Evolutionary conservation across 1,140 invertebrate species (phyloP).

Genomic region (Bombus balteatus): DNA sequence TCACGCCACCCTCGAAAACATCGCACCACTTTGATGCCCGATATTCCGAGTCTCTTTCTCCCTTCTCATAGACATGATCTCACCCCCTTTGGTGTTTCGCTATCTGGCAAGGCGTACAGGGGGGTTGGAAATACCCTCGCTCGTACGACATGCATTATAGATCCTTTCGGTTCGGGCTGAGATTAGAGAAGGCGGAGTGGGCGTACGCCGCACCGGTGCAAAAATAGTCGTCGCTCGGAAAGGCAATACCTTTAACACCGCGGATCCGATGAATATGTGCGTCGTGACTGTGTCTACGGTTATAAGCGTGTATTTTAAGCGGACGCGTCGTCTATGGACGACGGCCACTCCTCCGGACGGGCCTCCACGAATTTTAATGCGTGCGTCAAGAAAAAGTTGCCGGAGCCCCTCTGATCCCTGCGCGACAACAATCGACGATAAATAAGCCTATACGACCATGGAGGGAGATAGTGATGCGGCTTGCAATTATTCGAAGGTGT

Average conservation of each 20-base stretch:
- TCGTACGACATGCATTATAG: slow-evolving; percentile 63
- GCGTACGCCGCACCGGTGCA: slow-evolving; percentile 24
- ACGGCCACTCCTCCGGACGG: slow-evolving; percentile 20
- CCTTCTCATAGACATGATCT: not conserved
- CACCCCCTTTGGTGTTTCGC: not conserved
- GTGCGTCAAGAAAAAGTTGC: slow-evolving; percentile 25
- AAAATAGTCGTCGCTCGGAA: slow-evolving; percentile 57
- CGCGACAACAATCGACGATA: slow-evolving; percentile 52
- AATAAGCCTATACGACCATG: slow-evolving; percentile 26
- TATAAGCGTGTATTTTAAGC: slow-evolving; percentile 11
- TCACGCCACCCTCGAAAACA: slow-evolving; percentile 55
- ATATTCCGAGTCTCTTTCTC: slow-evolving; percentile 43
- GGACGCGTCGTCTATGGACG: slow-evolving; percentile 13
- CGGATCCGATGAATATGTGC: not conserved
- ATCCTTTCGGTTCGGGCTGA: slow-evolving; percentile 46
- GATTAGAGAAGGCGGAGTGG: slow-evolving; percentile 57
- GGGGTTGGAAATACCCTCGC: slow-evolving; percentile 64
- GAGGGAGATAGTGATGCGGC: not conserved
- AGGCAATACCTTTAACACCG: slow-evolving; percentile 56
- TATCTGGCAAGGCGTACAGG: slow-evolving; percentile 14
- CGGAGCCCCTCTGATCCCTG: slow-evolving; percentile 6
- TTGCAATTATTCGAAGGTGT: slow-evolving; percentile 41
- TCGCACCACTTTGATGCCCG: slow-evolving; percentile 57
- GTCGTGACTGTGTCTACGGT: not conserved
- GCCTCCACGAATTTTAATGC: slow-evolving; percentile 34